Evolutionary conservation across 2,888 invertebrate species (phyloP).

Genomic region (Teleogryllus oceanicus): DNA sequence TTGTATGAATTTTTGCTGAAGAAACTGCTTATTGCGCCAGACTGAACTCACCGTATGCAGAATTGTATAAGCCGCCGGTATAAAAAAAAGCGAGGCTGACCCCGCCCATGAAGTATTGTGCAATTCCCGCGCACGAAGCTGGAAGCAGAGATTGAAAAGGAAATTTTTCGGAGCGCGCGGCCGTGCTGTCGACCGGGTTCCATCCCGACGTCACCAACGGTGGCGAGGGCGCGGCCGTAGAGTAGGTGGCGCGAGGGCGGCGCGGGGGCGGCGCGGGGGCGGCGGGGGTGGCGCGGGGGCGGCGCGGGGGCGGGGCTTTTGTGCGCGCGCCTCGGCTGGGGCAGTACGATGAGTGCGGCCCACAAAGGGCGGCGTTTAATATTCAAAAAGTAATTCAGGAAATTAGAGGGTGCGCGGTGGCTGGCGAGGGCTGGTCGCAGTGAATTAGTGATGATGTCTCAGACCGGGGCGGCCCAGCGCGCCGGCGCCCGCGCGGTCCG

Average conservation of each 20-base stretch:
- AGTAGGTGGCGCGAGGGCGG: neutral
- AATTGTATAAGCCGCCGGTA: too few species aligned
- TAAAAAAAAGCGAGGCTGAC: too few species aligned
- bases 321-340: neutral
- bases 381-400: conserved; percentile 18
- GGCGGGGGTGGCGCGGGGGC: neutral
- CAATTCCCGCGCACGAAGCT: too few species aligned
- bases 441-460: conserved; percentile 18
- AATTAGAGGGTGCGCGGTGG: conserved; percentile 18
- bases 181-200: too few species aligned
- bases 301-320: neutral
- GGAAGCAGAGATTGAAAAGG: too few species aligned
- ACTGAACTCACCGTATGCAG: too few species aligned
- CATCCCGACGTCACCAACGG: neutral
- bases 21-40: too few species aligned
- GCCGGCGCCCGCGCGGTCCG: neutral
- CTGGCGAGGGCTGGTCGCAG: neutral
- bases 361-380: neutral
- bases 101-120: too few species aligned
- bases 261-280: neutral
- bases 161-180: too few species aligned
- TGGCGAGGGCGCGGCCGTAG: neutral
- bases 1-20: too few species aligned
- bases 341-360: neutral
- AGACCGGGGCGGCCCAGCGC: neutral